Evolutionary conservation across 1,140 invertebrate species (phyloP), one percentile per base, ranked within the genome.

Genomic region (Ceratina australensis): DNA sequence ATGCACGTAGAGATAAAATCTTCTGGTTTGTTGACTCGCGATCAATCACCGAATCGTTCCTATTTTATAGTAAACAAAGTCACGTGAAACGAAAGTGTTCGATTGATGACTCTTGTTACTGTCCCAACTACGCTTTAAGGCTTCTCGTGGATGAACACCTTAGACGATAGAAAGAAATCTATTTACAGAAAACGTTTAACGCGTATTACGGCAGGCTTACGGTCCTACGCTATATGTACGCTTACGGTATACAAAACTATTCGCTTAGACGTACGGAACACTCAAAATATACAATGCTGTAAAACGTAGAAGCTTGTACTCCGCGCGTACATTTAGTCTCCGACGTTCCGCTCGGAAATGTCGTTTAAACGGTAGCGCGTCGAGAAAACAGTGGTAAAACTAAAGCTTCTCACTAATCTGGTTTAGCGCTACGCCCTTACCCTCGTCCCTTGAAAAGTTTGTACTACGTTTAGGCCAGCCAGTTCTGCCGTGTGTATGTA

Each of bases 391-490:
- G 22, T 60, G 65, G 63, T 76, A 60, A n/a, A 24, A 69, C 47
- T 47, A 47, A 78, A 72, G 33, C 13, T 61, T 56, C 56, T 60
- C 50, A 24, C 26, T 52, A 57, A 49, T 66, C 47, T 49, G 24
- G n/a, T 59, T n/a, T 61, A 63, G 33, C 33, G 24, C 64, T 69
- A 22, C 66, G 10, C 18, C n/a, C 57, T 82, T 54, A 60, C 72
- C 24, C 47, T 79, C 18, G n/a, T 75, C 61, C 68, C 33, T 47
- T 42, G 16, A 66, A 84, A 85, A 84, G 84, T 85, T 85, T 85
- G 84, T 85, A 85, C 84, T 85, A 85, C 75, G 61, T 80, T 85
- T 85, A 85, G 84, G 84, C 84, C 84, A 84, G 68, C 75, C 68
- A 73, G 76, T 81, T 73, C 61, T 80, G 69, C 78, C 72, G 61